Evolutionary conservation across 1,140 invertebrate species (phyloP).

Genomic region (Brevipalpus yothersi): DNA sequence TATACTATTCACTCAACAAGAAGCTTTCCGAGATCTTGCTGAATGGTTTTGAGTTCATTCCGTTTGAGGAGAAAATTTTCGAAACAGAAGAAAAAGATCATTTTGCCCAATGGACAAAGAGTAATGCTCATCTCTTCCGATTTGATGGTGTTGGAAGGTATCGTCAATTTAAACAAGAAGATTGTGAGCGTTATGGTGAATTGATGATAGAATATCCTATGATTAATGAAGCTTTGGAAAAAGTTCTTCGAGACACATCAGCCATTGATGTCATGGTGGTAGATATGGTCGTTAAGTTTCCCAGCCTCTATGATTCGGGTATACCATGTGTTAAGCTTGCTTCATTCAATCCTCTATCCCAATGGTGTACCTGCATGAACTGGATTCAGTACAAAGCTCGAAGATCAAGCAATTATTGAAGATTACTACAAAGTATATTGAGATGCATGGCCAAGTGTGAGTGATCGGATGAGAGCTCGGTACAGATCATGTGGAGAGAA

Average conservation of each 20-base stretch:
- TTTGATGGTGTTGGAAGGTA: background rate
- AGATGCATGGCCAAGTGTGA: background rate
- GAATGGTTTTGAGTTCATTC: background rate
- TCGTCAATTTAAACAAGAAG: no score
- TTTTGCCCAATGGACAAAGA: background rate
- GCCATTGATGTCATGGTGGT: no score
- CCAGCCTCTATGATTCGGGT: background rate
- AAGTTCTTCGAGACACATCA: no score
- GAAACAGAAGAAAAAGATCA: background rate
- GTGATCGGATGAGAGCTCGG: background rate
- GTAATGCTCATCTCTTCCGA: background rate
- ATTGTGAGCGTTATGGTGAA: no score
- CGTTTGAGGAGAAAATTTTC: background rate
- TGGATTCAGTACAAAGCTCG: background rate
- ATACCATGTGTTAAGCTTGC: background rate
- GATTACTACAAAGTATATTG: background rate
- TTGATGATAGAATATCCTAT: no score
- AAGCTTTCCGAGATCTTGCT: background rate
- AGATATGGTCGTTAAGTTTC: background rate
- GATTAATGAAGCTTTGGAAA: no score
- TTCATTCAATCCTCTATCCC: background rate
- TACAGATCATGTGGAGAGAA: background rate
- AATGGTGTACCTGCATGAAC: background rate
- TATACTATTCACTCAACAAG: background rate
- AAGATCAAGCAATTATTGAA: background rate